phyloP scores from a whole-genome alignment of 2,888 invertebrate genomes.

The Pristionchus mayeri region DNA sequence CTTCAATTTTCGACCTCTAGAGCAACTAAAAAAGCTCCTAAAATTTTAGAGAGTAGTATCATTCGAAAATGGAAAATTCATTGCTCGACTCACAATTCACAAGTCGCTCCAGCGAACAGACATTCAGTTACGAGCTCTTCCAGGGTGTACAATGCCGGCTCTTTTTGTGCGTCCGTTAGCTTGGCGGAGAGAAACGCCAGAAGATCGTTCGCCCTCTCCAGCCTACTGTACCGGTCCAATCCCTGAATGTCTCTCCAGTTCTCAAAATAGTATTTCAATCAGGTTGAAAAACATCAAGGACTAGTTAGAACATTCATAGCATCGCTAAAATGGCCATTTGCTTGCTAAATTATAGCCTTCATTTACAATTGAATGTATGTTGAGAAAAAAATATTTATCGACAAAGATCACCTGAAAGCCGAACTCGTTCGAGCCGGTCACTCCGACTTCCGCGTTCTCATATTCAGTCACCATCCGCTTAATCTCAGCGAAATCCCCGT shows the following conservation, averaged over 20 bases:
- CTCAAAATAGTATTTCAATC: no score
- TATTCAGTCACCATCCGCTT: conserved; percentile 23
- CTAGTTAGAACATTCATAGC: no score
- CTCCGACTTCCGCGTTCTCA: not conserved
- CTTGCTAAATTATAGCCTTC: no score
- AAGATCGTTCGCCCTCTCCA: conserved; percentile 12
- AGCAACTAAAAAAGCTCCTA: no score
- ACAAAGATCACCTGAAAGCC: conserved; percentile 23
- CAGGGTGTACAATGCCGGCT: conserved; percentile 5
- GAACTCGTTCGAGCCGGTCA: not conserved
- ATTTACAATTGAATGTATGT: no score
- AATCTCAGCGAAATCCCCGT: conserved; percentile 43
- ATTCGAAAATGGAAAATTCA: no score
- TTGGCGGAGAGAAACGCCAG: conserved; percentile 10
- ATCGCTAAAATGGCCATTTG: no score
- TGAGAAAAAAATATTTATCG: no score
- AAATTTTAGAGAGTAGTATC: no score
- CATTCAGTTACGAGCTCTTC: conserved; percentile 46
- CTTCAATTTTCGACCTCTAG: no score
- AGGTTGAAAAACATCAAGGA: no score
- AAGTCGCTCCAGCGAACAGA: conserved; percentile 20
- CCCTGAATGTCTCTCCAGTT: conserved; percentile 4
- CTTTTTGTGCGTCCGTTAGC: conserved; percentile 35
- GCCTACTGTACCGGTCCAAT: not conserved
- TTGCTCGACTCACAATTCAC: conserved; percentile 6